Conservation (phyloP, 2,888 invertebrate genomes). For the Pecten maximus region DNA sequence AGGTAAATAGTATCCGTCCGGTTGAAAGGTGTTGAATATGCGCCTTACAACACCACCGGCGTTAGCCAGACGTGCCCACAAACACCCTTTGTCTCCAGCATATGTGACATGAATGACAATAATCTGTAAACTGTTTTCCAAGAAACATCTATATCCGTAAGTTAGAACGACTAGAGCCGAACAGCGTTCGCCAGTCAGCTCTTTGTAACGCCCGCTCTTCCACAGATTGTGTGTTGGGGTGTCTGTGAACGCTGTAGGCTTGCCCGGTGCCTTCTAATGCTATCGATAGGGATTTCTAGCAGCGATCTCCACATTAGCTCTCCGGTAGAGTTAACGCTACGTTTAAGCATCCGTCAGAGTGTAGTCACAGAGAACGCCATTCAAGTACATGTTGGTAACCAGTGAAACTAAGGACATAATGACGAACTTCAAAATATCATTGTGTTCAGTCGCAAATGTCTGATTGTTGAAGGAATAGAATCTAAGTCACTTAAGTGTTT, state of each 20-base stretch:
- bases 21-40: background rate
- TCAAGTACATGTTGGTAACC: background rate
- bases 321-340: background rate
- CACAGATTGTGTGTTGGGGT: slow-evolving; percentile 21
- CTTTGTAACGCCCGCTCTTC: slow-evolving; percentile 5
- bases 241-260: background rate
- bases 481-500: no score
- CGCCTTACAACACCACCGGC: background rate
- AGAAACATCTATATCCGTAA: slow-evolving; percentile 33
- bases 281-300: slow-evolving; percentile 20
- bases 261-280: background rate
- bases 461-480: background rate
- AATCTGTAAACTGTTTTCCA: slow-evolving; percentile 28
- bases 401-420: background rate
- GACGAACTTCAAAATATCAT: background rate
- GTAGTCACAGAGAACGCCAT: background rate
- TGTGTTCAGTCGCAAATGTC: background rate
- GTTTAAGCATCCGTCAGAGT: background rate
- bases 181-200: background rate
- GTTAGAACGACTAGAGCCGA: background rate
- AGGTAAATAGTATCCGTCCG: background rate
- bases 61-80: background rate
- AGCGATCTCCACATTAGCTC: slow-evolving; percentile 11
- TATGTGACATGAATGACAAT: slow-evolving; percentile 33
- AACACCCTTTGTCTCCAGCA: slow-evolving; percentile 26